Base-by-base conservation (phyloP, 2,113 vertebrate genomes). In the Plotosus lineatus region DNA sequence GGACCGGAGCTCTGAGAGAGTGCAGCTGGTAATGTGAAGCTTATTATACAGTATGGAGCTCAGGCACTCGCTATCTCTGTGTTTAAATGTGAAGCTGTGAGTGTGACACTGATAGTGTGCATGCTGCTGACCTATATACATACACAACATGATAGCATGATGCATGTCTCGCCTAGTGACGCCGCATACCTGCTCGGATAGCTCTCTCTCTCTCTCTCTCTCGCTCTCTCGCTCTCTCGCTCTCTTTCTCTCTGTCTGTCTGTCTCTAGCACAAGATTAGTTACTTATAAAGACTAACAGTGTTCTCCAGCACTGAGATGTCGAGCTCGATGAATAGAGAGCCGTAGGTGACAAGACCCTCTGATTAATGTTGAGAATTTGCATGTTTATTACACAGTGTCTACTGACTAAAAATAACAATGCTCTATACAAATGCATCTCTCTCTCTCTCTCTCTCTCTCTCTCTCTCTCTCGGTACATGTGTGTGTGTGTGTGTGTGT, bases 331-430 rank as follows among this genome's bases (percentile, higher is more conserved):
- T 80, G 82, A 85, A 84, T 36, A 60, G 61, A 40, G 63, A 60
- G 81, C 89, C 90, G 84, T 83, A 80, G 88, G 89, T 88, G 89
- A 90, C 86, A 84, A 82, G 80, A 72, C 77, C 73, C 71, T 28
- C 86, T 77, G 86, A 77, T 74, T 85, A 90, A 90, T 90, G 88
- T 90, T 87, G 56, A 88, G 89, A 72, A 88, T 91, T 90, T 90
- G 88, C 89, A 90, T 91, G 87, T 91, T 91, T 87, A 91, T 91
- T 90, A 91, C 88, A 89, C 42, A 15, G 48, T 23, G 2, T 68
- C 65, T 44, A 15, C 66, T 12, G 14, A 31, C 42, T 71, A 71
- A 71, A 71, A 71, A 71, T 77, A 63, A 65, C 75, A 38, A 40
- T 12, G 31, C n/a, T 31, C 10, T 21, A 23, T n/a, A 23, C 36